Conservation (phyloP, 2,113 vertebrate genomes). For the Cynopterus brachyotis region DNA sequence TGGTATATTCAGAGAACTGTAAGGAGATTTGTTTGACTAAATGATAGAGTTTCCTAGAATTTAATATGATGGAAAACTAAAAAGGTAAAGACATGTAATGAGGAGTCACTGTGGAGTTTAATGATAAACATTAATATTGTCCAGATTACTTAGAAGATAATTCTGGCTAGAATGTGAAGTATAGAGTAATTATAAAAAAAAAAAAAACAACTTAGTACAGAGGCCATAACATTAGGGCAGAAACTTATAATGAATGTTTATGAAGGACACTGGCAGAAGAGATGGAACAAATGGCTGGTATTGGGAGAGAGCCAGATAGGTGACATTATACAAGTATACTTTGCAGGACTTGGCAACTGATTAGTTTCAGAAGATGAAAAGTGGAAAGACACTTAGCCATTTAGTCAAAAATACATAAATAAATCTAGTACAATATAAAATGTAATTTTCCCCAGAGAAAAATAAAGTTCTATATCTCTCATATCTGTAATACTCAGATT, state of each 20-base stretch:
- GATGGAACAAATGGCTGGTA: not conserved
- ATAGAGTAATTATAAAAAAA: not conserved
- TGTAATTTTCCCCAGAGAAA: not conserved
- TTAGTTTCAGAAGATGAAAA: not conserved
- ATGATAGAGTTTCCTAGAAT: not conserved
- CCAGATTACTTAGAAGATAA: not conserved
- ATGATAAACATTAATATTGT: not conserved
- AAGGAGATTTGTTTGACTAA: not conserved
- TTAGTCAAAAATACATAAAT: not conserved
- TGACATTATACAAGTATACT: not conserved
- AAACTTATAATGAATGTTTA: not conserved
- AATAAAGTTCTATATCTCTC: not conserved
- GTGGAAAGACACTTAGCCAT: not conserved
- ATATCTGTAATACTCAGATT: not conserved
- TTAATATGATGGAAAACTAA: not conserved
- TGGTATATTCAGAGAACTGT: not conserved
- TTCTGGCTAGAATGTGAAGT: not conserved
- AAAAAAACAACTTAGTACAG: not conserved
- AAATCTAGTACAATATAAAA: not conserved
- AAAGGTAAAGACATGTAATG: not conserved
- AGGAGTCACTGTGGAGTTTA: not conserved
- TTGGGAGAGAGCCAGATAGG: not conserved
- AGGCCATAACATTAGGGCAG: not conserved
- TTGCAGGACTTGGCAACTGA: not conserved
- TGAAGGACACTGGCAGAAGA: not conserved